Evolutionary conservation across 2,888 invertebrate species (phyloP).

Genomic region (Agrochola circellaris): DNA sequence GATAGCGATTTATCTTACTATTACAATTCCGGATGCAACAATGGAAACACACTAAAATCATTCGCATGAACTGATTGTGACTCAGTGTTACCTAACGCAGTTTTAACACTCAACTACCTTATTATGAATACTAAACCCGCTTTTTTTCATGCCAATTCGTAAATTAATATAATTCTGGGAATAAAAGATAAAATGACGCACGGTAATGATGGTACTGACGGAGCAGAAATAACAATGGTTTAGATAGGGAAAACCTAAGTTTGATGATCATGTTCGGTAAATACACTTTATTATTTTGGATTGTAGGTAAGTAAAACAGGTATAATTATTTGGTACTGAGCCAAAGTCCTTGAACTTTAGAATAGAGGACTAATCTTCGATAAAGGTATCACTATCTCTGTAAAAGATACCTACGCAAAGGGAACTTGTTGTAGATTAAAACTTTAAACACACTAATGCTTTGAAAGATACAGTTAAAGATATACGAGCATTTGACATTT

Average conservation of each 20-base stretch:
- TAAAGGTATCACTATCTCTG: neutral
- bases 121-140: constrained; percentile 38
- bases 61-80: constrained; percentile 43
- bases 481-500: constrained; percentile 1
- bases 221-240: constrained; percentile 10
- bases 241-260: constrained; percentile 43
- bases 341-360: neutral
- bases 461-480: neutral
- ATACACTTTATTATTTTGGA: constrained; percentile 12
- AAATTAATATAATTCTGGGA: constrained; percentile 29
- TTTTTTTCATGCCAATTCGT: constrained; percentile 40
- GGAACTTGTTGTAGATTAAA: neutral
- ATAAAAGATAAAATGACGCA: constrained; percentile 33
- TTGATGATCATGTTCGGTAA: constrained; percentile 13
- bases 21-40: constrained; percentile 19
- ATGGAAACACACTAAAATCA: constrained; percentile 41
- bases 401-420: neutral
- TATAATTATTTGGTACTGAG: constrained; percentile 1
- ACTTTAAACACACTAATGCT: neutral
- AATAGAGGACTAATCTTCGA: neutral
- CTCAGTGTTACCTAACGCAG: constrained; percentile 57
- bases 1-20: neutral
- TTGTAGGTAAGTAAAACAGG: neutral
- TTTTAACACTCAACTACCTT: constrained; percentile 44
- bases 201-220: neutral